Evolutionary conservation across 1,140 invertebrate species (phyloP).

Genomic region (Drosophila ohnishii): DNA sequence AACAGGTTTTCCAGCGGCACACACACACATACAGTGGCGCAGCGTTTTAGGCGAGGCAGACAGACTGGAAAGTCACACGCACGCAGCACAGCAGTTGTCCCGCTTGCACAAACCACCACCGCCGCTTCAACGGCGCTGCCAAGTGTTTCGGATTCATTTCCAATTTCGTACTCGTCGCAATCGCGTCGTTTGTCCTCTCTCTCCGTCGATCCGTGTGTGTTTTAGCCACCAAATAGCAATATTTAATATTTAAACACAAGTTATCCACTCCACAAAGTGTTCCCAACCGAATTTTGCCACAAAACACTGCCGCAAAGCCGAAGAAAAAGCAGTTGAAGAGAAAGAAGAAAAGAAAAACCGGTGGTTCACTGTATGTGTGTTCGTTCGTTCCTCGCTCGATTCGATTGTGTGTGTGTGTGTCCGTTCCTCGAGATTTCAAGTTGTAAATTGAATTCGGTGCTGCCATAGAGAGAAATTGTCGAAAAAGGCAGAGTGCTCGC

Average conservation of each 20-base stretch:
- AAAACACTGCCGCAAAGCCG: slow-evolving; percentile 51
- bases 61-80: slow-evolving; percentile 64
- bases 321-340: slow-evolving; percentile 58
- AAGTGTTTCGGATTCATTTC: slow-evolving; percentile 70
- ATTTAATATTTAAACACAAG: slow-evolving; percentile 41
- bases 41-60: slow-evolving; percentile 70
- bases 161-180: slow-evolving; percentile 71
- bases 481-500: slow-evolving; percentile 63
- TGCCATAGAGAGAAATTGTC: slow-evolving; percentile 60
- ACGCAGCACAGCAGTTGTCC: slow-evolving; percentile 54
- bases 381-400: slow-evolving; percentile 51
- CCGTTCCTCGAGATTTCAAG: slow-evolving; percentile 58
- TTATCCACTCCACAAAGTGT: slow-evolving; percentile 13
- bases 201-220: slow-evolving; percentile 52
- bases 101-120: slow-evolving; percentile 64
- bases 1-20: slow-evolving; percentile 76
- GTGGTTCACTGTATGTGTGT: slow-evolving; percentile 69
- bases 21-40: slow-evolving; percentile 32
- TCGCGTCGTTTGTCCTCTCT: slow-evolving; percentile 62
- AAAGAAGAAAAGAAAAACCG: slow-evolving; percentile 77
- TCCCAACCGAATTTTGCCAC: slow-evolving; percentile 28
- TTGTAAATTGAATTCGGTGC: slow-evolving; percentile 66
- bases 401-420: slow-evolving; percentile 56
- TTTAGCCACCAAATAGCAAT: slow-evolving; percentile 48
- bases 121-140: slow-evolving; percentile 62